Evolutionary conservation across 2,888 invertebrate species (phyloP).

Genomic region (Aphidoletes aphidimyza): DNA sequence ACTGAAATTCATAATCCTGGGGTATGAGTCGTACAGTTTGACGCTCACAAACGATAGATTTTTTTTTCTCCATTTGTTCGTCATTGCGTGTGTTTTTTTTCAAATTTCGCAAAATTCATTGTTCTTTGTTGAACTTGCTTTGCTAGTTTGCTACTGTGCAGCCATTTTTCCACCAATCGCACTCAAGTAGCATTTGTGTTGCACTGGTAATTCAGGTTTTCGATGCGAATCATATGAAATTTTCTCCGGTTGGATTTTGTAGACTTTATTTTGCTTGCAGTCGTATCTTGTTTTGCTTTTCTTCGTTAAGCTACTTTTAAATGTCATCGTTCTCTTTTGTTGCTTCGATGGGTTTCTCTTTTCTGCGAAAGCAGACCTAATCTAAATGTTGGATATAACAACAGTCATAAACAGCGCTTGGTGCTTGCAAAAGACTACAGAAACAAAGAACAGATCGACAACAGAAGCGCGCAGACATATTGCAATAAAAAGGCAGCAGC

Average conservation of each 20-base stretch:
- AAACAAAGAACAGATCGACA: not conserved
- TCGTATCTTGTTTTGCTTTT: not conserved
- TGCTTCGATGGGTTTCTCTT: not conserved
- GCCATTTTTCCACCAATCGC: not conserved
- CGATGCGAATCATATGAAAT: not conserved
- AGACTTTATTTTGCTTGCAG: not conserved
- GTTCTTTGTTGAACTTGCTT: not conserved
- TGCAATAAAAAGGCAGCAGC: not conserved
- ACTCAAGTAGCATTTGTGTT: not conserved
- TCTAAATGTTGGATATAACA: not conserved
- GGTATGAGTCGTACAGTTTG: not conserved
- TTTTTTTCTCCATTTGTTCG: not conserved
- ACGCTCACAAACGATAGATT: not conserved
- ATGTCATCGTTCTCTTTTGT: slow-evolving; percentile 49
- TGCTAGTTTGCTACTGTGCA: not conserved
- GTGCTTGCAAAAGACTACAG: not conserved
- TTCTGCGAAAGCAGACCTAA: not conserved
- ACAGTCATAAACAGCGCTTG: not conserved
- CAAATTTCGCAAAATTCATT: not conserved
- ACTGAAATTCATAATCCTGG: slow-evolving; percentile 23
- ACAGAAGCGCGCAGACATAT: too few relatives aligned
- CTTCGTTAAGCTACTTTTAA: slow-evolving; percentile 14
- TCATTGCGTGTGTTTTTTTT: not conserved
- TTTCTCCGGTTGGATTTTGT: not conserved
- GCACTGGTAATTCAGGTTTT: slow-evolving; percentile 46